phyloP scores from a whole-genome alignment of 2,888 invertebrate genomes.

The Serrognathus titanus region DNA sequence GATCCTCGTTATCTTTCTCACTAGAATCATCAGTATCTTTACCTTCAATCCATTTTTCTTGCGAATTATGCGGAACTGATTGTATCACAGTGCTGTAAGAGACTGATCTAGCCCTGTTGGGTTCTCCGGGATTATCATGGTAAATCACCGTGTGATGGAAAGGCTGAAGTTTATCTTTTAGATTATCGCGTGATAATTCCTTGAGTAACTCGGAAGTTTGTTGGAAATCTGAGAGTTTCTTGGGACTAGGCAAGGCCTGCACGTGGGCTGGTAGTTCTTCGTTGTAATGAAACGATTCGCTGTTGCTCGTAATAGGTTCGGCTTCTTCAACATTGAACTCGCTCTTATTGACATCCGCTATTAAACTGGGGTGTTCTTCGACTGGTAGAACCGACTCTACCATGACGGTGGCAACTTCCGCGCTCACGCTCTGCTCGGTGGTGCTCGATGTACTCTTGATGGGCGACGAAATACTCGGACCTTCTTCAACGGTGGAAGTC shows the following conservation, averaged over 20 bases:
- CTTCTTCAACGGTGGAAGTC: constrained; percentile 8
- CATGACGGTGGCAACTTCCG: constrained; percentile 18
- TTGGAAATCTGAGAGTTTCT: constrained; percentile 16
- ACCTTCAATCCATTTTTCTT: constrained; percentile 18
- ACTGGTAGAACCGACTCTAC: constrained; percentile 32
- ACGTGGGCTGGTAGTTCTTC: constrained; percentile 35
- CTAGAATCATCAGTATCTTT: constrained; percentile 29
- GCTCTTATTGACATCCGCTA: constrained; percentile 56
- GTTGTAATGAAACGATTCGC: constrained; percentile 21
- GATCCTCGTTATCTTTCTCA: constrained; percentile 7
- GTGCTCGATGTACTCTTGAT: constrained; percentile 23
- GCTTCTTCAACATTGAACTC: constrained; percentile 59
- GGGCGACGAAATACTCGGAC: constrained; percentile 3
- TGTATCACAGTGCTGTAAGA: constrained; percentile 55
- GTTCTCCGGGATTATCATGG: constrained; percentile 45
- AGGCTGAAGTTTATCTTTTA: constrained; percentile 44
- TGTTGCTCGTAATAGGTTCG: constrained; percentile 52
- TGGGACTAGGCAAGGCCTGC: constrained; percentile 26
- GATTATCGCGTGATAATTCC: constrained; percentile 37
- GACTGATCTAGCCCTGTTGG: constrained; percentile 50
- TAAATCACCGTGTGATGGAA: constrained; percentile 52
- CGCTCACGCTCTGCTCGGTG: constrained; percentile 22
- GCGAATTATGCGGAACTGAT: constrained; percentile 36
- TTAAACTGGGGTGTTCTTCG: constrained; percentile 50
- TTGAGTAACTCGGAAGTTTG: constrained; percentile 14